Evolutionary conservation across 92 coral and sea anemone genomes (phyloP).

Genomic region (Umimayanthus chanpuru): DNA sequence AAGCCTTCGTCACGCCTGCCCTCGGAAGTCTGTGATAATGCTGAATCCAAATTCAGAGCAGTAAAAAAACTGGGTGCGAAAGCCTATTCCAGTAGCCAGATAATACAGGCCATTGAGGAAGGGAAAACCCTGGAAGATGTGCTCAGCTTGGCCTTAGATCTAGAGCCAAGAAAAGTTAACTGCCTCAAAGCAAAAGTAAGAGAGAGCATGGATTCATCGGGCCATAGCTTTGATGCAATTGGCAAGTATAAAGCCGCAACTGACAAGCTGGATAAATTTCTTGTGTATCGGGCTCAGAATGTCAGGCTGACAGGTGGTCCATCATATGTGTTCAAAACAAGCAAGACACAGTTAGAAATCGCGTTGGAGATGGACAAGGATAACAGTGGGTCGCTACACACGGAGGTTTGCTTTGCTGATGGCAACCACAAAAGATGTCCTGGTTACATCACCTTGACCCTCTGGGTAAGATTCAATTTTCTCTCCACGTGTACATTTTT

Average conservation of each 20-base stretch:
- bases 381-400: conserved; percentile 46
- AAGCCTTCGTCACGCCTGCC: conserved; percentile 37
- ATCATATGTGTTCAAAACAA: conserved; percentile 59
- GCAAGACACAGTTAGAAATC: conserved; percentile 57
- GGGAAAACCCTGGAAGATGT: conserved; percentile 59
- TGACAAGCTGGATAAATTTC: conserved; percentile 60
- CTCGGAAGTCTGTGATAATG: conserved; percentile 47
- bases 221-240: conserved; percentile 69
- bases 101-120: conserved; percentile 57
- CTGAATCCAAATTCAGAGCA: conserved; percentile 56
- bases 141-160: conserved; percentile 49
- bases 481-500: too few relatives aligned
- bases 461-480: conserved; percentile 64
- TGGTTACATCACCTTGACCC: conserved; percentile 57
- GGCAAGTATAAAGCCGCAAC: conserved; percentile 56
- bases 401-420: conserved; percentile 71
- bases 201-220: conserved; percentile 53
- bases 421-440: conserved; percentile 58
- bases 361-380: conserved; percentile 65
- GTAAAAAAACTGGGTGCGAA: conserved; percentile 62
- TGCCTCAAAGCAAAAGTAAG: conserved; percentile 52
- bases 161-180: conserved; percentile 53
- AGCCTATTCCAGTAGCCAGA: conserved; percentile 63
- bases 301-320: conserved; percentile 55
- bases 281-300: conserved; percentile 61